Evolutionary conservation across 1,140 invertebrate species (phyloP).

Genomic region (Rhagoletis pomonella): DNA sequence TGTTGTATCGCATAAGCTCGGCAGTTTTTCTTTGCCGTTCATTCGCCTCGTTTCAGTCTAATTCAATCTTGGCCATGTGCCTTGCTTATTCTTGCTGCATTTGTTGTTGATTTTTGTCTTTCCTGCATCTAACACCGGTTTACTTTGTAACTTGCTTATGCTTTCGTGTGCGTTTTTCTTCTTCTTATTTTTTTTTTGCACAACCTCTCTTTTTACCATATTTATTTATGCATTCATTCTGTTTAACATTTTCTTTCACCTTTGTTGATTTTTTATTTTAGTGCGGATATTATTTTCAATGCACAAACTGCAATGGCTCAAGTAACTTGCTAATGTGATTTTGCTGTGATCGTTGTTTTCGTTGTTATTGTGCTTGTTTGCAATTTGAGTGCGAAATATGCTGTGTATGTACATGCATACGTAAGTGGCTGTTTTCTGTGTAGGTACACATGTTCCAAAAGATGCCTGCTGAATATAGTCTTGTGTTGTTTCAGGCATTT

Average conservation of each 20-base stretch:
- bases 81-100: not conserved
- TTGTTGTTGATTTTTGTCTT: not conserved
- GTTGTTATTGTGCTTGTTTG: not conserved
- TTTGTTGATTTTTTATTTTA: not conserved
- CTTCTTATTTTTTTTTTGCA: not conserved
- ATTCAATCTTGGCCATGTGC: constrained; percentile 42
- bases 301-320: constrained; percentile 45
- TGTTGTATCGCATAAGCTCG: constrained; percentile 8
- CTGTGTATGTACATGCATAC: no score
- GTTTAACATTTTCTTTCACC: not conserved
- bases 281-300: constrained; percentile 32
- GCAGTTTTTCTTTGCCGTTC: not conserved
- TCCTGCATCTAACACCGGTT: constrained; percentile 44
- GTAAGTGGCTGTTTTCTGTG: no score
- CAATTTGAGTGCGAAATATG: not conserved
- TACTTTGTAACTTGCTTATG: not conserved
- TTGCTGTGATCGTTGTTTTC: not conserved
- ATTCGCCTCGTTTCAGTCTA: constrained; percentile 48
- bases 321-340: constrained; percentile 24
- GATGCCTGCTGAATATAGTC: not conserved
- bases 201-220: constrained; percentile 25
- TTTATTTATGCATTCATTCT: constrained; percentile 46
- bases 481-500: not conserved
- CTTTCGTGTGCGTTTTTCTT: not conserved
- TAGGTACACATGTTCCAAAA: not conserved